Evolutionary conservation across 2,797 vertebrate genomes (phyloP).

Genomic region (Coranthus polyacanthus): DNA sequence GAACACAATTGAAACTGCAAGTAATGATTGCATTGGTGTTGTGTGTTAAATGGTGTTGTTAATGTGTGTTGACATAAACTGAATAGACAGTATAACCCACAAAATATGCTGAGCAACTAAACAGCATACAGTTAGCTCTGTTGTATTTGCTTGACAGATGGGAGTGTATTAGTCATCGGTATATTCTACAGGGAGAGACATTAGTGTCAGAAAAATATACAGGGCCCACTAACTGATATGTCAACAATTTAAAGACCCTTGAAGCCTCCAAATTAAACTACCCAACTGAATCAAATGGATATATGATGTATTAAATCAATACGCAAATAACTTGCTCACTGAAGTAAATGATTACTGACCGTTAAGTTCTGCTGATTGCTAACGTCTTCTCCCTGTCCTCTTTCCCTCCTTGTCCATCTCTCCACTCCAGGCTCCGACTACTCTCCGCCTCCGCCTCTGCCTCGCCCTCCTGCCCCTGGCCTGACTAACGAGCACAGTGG

Average conservation of each 20-base stretch:
- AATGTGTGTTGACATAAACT: conserved; percentile 28
- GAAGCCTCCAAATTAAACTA: conserved; percentile 38
- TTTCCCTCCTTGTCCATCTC: conserved; percentile 13
- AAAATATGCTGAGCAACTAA: conserved; percentile 43
- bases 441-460: conserved; percentile 91
- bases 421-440: conserved; percentile 88
- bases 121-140: conserved; percentile 35
- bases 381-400: conserved; percentile 71
- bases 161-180: conserved; percentile 39
- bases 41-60: background rate
- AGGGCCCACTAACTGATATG: conserved; percentile 35
- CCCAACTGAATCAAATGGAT: conserved; percentile 31
- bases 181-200: conserved; percentile 32
- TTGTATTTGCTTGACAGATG: conserved; percentile 52
- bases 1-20: too few relatives aligned
- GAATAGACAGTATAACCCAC: conserved; percentile 34
- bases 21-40: background rate
- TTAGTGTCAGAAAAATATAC: conserved; percentile 39
- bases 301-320: conserved; percentile 23
- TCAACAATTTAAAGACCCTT: conserved; percentile 41
- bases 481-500: conserved; percentile 85
- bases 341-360: conserved; percentile 12
- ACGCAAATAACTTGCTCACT: conserved; percentile 13
- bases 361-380: conserved; percentile 13
- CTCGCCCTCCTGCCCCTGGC: conserved; percentile 81